Conservation (phyloP, 2,888 invertebrate species). For the Timandra comae region DNA sequence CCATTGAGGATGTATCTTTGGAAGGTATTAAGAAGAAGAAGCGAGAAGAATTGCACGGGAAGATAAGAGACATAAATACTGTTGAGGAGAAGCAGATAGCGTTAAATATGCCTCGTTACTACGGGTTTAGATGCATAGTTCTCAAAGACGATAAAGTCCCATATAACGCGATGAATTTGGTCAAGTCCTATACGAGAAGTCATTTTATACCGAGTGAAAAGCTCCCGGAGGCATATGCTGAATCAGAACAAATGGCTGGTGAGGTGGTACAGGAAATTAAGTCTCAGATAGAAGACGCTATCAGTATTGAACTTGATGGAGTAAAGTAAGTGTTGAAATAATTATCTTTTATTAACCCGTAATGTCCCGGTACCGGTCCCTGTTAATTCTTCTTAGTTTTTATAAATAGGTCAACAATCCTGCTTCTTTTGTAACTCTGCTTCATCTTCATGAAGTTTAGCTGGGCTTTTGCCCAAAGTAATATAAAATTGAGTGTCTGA, state of each 20-base stretch:
- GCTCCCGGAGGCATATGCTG: conserved; percentile 78
- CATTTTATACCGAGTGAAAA: conserved; percentile 77
- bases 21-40: conserved; percentile 65
- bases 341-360: too few species aligned
- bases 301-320: conserved; percentile 78
- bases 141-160: conserved; percentile 78
- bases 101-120: conserved; percentile 88
- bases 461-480: too few species aligned
- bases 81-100: conserved; percentile 91
- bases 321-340: conserved; percentile 67
- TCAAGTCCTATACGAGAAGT: conserved; percentile 88
- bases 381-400: too few species aligned
- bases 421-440: too few species aligned
- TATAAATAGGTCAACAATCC: too few species aligned
- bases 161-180: conserved; percentile 82
- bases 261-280: conserved; percentile 71
- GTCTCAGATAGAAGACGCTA: conserved; percentile 78
- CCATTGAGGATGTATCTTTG: conserved; percentile 78
- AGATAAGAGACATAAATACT: conserved; percentile 80
- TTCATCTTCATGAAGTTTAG: too few species aligned
- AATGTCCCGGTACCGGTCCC: too few species aligned
- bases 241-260: conserved; percentile 62
- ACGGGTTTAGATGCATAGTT: conserved; percentile 82
- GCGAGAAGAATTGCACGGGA: conserved; percentile 67
- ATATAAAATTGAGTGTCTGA: too few species aligned